Evolutionary conservation across 2,888 invertebrate species (phyloP).

Genomic region (Eristalis intricaria): DNA sequence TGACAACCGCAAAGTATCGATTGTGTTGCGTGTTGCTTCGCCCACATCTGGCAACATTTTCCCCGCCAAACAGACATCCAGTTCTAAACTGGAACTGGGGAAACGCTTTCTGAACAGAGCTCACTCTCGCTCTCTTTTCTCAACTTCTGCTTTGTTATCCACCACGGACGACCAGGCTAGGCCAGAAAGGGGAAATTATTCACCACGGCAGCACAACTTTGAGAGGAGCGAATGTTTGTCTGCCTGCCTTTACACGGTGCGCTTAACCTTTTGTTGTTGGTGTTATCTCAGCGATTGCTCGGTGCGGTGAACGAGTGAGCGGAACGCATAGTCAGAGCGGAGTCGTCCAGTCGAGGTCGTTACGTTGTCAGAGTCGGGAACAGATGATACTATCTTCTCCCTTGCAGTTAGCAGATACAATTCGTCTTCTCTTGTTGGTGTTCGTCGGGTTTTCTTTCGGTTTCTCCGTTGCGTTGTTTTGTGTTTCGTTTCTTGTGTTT

Average conservation of each 20-base stretch:
- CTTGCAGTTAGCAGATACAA: constrained; percentile 52
- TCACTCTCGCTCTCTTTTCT: constrained; percentile 10
- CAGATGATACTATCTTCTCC: constrained; percentile 58
- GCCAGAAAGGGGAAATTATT: constrained; percentile 15
- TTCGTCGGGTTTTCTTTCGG: not conserved
- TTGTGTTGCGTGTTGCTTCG: constrained; percentile 40
- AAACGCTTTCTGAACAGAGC: constrained; percentile 52
- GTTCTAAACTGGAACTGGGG: constrained; percentile 42
- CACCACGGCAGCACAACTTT: constrained; percentile 7
- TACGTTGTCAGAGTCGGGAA: constrained; percentile 71
- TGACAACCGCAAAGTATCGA: constrained; percentile 38
- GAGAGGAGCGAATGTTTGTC: constrained; percentile 36
- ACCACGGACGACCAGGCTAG: not conserved
- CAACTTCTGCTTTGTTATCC: not conserved
- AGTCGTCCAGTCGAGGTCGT: constrained; percentile 72
- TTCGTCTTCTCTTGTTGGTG: constrained; percentile 10
- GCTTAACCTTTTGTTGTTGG: constrained; percentile 66
- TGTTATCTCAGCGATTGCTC: constrained; percentile 58
- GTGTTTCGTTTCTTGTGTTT: not conserved
- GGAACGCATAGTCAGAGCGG: constrained; percentile 64
- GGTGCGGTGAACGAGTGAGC: constrained; percentile 59
- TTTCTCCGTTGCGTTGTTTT: not conserved
- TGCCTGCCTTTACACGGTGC: constrained; percentile 44
- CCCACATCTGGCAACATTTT: constrained; percentile 23
- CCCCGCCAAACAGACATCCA: not conserved